Evolutionary conservation across 2,113 vertebrate genomes (phyloP), one percentile per base, ranked within the genome.

Genomic region (Gopherus evgoodei): DNA sequence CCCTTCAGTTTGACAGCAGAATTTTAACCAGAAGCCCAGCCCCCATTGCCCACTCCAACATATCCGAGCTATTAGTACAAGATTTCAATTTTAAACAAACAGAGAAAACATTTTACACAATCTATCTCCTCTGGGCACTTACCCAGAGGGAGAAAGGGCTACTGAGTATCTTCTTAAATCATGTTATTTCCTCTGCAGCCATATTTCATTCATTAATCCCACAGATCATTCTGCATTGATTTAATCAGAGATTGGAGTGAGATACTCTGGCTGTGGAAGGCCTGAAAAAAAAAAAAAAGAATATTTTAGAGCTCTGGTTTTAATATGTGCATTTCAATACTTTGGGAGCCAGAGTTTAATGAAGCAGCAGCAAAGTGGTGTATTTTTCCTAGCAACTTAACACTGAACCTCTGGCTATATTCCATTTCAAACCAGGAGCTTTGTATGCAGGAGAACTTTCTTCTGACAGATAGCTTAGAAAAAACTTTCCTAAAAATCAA

Each of bases 181-280:
- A 54, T 1, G 0, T 84, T 75, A 59, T 7, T 75, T 27, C 42
- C 44, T 38, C 57, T 75, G 25, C 54, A 21, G 9, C 53, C 25
- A 7, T 57, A 47, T 47, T 35, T n/a, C 5, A 5, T 83, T 88
- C 2, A 2, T 88, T 95, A 97, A 97, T 83, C 53, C 87, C 87
- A 89, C 65, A 91, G 91, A 94, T 87, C 95, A 87, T 90, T 94
- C 80, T 86, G 75, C 53, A 21, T 16, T 13, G 59, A 24, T 29
- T 95, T 81, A 92, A 84, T 25, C 22, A 76, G 92, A 87, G 90
- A 38, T 54, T 96, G 94, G 91, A 95, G 94, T 83, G 78, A 10
- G 31, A 93, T 85, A 54, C 35, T 87, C 81, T 81, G 84, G 65
- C 84, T 25, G 78, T 54, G 82, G 24, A 90, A 84, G 83, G 19